A percentile compares a stretch with the other conserved stretches of the same genome.
Conservation (phyloP, 1,140 invertebrate species). For the Acromyrmex echinatior region DNA sequence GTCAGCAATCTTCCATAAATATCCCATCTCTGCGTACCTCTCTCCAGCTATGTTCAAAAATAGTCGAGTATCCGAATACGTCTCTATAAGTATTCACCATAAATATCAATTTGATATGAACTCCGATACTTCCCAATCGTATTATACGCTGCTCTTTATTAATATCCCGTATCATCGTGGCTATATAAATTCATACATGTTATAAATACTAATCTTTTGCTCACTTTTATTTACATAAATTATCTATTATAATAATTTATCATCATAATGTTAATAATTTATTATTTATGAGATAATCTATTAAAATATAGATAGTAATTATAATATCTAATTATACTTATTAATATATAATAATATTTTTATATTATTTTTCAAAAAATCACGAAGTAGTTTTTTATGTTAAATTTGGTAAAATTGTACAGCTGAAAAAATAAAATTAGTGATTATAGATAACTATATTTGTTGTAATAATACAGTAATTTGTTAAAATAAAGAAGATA, state of each 20-base stretch:
- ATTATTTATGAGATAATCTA: neutral
- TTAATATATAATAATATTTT: too few species aligned
- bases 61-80: constrained; percentile 26
- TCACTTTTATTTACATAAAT: neutral
- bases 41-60: constrained; percentile 28
- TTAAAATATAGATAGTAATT: too few species aligned
- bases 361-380: neutral
- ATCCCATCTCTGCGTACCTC: constrained; percentile 44
- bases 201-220: too few species aligned
- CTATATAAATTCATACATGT: neutral
- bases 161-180: neutral
- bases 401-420: too few species aligned
- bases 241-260: constrained; percentile 10
- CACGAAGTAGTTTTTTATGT: too few species aligned
- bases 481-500: too few species aligned
- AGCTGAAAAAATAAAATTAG: too few species aligned
- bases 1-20: constrained; percentile 57
- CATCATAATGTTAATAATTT: neutral
- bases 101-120: constrained; percentile 24
- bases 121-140: neutral
- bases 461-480: too few species aligned
- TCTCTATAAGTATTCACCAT: constrained; percentile 21
- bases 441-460: too few species aligned
- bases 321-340: neutral
- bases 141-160: neutral